Percentiles rank a stretch among this genome's conserved stretches.
These are phyloP conservation scores for Musca domestica DNA, from an alignment of 1,140 invertebrate species.

Conservation along the genomic window DNA sequence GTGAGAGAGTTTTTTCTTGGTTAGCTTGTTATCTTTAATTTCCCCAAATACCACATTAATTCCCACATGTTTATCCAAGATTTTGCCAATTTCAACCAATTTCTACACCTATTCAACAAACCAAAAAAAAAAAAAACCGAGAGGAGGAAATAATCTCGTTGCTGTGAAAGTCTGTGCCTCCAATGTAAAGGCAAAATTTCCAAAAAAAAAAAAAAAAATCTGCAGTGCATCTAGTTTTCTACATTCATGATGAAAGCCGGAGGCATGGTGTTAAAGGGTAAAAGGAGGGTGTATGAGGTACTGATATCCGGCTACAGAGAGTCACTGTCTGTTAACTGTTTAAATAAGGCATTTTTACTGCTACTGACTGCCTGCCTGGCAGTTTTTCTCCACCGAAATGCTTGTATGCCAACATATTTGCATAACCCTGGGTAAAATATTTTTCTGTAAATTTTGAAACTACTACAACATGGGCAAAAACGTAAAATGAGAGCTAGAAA, in stretches of 20 bases:
- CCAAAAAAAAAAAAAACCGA: too few species aligned
- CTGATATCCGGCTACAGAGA: too few species aligned
- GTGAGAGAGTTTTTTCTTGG: not conserved
- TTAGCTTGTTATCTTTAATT: slow-evolving; percentile 20
- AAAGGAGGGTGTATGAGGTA: not conserved
- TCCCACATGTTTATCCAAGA: slow-evolving; percentile 20
- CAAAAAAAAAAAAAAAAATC: not conserved
- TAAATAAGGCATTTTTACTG: slow-evolving; percentile 1
- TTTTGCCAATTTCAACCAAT: not conserved
- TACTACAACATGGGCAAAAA: not conserved
- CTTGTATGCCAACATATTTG: slow-evolving; percentile 8
- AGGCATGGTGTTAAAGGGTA: too few species aligned
- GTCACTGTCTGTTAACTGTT: slow-evolving; percentile 7
- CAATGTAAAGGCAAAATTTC: not conserved
- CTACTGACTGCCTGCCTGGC: too few species aligned
- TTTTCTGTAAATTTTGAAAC: slow-evolving; percentile 3
- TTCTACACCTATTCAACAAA: too few species aligned
- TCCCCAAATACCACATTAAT: slow-evolving; percentile 21
- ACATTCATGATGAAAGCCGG: too few species aligned
- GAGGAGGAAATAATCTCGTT: too few species aligned
- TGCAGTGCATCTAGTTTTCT: not conserved
- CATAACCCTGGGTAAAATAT: slow-evolving; percentile 15
- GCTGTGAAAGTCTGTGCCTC: too few species aligned
- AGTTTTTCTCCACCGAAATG: not conserved
- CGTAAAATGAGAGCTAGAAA: not conserved